Conservation (phyloP, 2,888 invertebrate species). For the Synergus laeviventris region DNA sequence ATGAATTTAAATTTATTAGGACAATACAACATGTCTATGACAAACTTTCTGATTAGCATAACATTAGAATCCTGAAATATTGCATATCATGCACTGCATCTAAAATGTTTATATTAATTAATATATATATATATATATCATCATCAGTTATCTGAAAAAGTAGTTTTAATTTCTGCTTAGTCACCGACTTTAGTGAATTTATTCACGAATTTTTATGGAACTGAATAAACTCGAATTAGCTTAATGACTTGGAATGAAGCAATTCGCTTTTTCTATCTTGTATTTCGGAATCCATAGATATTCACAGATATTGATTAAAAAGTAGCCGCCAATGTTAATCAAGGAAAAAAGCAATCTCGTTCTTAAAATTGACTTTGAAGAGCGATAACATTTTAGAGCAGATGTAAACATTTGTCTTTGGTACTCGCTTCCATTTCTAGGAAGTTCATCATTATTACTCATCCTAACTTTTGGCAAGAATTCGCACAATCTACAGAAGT, state of each 20-base stretch:
- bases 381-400: constrained; percentile 1
- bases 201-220: background rate
- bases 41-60: background rate
- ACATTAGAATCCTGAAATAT: background rate
- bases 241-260: constrained; percentile 1
- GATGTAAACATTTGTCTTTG: constrained; percentile 20
- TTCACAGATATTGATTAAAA: background rate
- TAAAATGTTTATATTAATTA: background rate
- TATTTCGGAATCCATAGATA: background rate
- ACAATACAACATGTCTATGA: background rate
- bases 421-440: constrained; percentile 2
- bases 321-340: background rate
- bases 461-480: constrained; percentile 19
- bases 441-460: constrained; percentile 18
- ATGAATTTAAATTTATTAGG: background rate
- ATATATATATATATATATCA: background rate
- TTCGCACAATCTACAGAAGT: constrained; percentile 25
- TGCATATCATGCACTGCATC: background rate
- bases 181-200: background rate
- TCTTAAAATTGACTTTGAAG: background rate
- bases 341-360: background rate
- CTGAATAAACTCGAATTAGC: background rate
- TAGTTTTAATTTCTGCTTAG: background rate
- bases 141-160: background rate
- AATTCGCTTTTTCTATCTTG: background rate